Evolutionary conservation across 2,113 vertebrate species (phyloP).

Genomic region (Oenanthe melanoleuca): DNA sequence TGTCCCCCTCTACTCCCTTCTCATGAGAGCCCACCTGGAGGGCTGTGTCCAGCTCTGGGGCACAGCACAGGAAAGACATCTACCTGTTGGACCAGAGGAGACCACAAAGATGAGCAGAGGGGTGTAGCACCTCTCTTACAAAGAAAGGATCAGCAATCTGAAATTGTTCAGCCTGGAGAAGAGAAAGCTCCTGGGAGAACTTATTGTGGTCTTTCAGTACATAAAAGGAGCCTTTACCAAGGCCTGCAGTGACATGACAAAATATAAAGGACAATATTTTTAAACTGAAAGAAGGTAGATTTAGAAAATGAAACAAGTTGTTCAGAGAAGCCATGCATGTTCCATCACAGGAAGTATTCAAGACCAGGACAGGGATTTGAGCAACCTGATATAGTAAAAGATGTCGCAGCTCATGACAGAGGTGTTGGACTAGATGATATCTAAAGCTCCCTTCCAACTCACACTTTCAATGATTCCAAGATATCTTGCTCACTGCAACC

Average conservation of each 20-base stretch:
- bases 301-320: not conserved
- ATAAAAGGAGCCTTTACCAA: not conserved
- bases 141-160: rapidly evolving
- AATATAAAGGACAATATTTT: not conserved
- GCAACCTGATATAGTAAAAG: not conserved
- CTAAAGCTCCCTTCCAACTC: not conserved
- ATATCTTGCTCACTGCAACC: not conserved
- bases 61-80: not conserved
- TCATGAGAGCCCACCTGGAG: not conserved
- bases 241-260: not conserved
- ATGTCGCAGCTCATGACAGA: not conserved
- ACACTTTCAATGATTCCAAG: not conserved
- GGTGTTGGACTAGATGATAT: not conserved
- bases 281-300: not conserved
- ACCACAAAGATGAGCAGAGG: not conserved
- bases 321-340: not conserved
- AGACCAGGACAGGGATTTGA: not conserved
- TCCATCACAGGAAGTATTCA: not conserved
- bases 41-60: not conserved
- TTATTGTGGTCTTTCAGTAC: not conserved
- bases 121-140: rapidly evolving
- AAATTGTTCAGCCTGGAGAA: not conserved
- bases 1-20: not conserved
- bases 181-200: not conserved
- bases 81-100: not conserved